Evolutionary conservation across 2,888 invertebrate species (phyloP).

Genomic region (Criorhina ranunculi): DNA sequence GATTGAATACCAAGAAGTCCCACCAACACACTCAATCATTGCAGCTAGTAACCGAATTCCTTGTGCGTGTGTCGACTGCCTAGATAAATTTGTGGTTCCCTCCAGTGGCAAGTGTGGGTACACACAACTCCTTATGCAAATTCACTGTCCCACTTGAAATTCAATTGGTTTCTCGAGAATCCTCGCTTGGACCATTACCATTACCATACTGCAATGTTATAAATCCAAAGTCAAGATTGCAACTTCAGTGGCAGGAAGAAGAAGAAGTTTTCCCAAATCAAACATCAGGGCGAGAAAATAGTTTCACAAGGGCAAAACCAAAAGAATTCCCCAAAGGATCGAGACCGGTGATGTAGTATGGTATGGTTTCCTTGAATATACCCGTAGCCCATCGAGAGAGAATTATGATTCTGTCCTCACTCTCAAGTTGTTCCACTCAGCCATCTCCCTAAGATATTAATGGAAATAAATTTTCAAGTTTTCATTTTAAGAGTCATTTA

Average conservation of each 20-base stretch:
- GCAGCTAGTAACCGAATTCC: slow-evolving; percentile 38
- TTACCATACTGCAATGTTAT: slow-evolving; percentile 63
- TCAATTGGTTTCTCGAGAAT: slow-evolving; percentile 65
- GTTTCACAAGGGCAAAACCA: slow-evolving; percentile 67
- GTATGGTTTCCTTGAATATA: slow-evolving; percentile 27
- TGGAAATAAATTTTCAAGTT: slow-evolving; percentile 73
- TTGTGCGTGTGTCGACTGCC: slow-evolving; percentile 7
- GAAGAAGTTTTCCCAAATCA: slow-evolving; percentile 52
- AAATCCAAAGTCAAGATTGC: slow-evolving; percentile 52
- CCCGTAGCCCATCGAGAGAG: slow-evolving; percentile 14
- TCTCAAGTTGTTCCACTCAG: slow-evolving; percentile 11
- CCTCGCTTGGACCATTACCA: slow-evolving; percentile 31
- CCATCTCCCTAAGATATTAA: slow-evolving; percentile 49
- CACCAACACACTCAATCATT: slow-evolving; percentile 49
- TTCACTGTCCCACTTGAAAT: slow-evolving; percentile 47
- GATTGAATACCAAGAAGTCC: slow-evolving; percentile 29
- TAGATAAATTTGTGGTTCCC: slow-evolving; percentile 33
- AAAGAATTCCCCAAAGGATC: slow-evolving; percentile 61
- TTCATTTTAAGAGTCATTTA: slow-evolving; percentile 64
- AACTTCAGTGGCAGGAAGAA: slow-evolving; percentile 34
- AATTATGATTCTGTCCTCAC: slow-evolving; percentile 34
- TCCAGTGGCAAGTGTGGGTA: slow-evolving; percentile 24
- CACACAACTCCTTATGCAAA: slow-evolving; percentile 67
- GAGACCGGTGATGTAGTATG: slow-evolving; percentile 17
- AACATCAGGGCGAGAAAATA: slow-evolving; percentile 65